These are phyloP conservation scores for Centropristis striata DNA, from an alignment of 2,113 vertebrate species.

Conservation along the genomic window DNA sequence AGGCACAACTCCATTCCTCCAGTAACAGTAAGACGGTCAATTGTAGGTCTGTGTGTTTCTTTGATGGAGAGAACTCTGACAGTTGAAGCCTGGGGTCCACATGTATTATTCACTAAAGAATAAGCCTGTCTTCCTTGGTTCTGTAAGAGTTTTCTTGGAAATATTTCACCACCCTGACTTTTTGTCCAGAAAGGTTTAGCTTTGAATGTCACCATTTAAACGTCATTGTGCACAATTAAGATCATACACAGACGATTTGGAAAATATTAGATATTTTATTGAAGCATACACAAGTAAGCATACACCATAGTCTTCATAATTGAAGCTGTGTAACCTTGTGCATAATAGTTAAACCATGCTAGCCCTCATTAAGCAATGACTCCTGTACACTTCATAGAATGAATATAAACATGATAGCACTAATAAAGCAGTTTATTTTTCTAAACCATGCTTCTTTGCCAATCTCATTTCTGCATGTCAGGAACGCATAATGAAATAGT, in stretches of 20 bases:
- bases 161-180: background rate
- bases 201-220: no score
- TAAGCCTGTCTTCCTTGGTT: background rate
- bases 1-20: conserved; percentile 8
- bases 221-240: background rate
- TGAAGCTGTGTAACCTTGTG: conserved; percentile 82
- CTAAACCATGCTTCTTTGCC: conserved; percentile 68
- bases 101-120: conserved; percentile 29
- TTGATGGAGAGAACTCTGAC: conserved; percentile 19
- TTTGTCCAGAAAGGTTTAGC: background rate
- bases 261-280: conserved; percentile 77
- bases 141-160: background rate
- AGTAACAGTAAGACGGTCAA: background rate
- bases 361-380: conserved; percentile 80
- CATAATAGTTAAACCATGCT: conserved; percentile 83
- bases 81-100: conserved; percentile 11
- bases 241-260: conserved; percentile 46
- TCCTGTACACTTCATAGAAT: conserved; percentile 69
- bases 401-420: conserved; percentile 71
- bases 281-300: conserved; percentile 81
- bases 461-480: conserved; percentile 46
- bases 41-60: background rate
- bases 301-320: conserved; percentile 72
- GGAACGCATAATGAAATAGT: conserved; percentile 24
- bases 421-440: conserved; percentile 70